A percentile compares a stretch with the other conserved stretches of the same genome.
These are phyloP conservation scores for Empidonax alnorum DNA, from an alignment of 2,113 vertebrate genomes.

Conservation along the genomic window DNA sequence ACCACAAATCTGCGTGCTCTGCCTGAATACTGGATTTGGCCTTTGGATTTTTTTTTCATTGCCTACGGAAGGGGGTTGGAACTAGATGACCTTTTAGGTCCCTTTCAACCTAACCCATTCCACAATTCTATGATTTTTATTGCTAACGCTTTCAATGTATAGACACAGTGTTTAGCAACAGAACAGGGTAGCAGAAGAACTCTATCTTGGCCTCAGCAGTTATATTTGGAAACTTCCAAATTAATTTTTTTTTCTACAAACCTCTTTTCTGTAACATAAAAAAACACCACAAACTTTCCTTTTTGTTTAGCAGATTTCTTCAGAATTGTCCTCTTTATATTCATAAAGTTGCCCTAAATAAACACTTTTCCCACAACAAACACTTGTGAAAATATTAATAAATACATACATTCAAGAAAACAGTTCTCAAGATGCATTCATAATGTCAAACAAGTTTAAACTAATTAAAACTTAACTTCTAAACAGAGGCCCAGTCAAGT, in stretches of 20 bases:
- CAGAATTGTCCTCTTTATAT: neutral
- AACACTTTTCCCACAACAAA: neutral
- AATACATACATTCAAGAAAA: neutral
- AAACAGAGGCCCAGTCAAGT: neutral
- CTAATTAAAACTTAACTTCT: conserved; percentile 28
- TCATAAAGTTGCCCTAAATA: neutral
- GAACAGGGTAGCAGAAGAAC: neutral
- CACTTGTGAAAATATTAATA: neutral
- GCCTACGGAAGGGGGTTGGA: neutral
- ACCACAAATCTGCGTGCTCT: neutral
- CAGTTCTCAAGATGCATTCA: neutral
- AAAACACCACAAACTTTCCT: neutral
- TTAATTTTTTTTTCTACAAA: neutral
- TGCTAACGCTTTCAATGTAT: neutral
- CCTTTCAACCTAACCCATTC: neutral
- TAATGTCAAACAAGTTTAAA: neutral
- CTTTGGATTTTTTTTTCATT: neutral
- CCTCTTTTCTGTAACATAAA: neutral
- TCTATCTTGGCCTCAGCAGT: neutral
- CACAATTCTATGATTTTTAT: neutral
- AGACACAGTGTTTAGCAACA: neutral
- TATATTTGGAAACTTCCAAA: neutral
- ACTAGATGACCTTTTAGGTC: neutral
- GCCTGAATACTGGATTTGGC: neutral
- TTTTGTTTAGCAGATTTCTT: neutral